Evolutionary conservation across 2,797 vertebrate genomes (phyloP).

Genomic region (Apogon hyalosoma): DNA sequence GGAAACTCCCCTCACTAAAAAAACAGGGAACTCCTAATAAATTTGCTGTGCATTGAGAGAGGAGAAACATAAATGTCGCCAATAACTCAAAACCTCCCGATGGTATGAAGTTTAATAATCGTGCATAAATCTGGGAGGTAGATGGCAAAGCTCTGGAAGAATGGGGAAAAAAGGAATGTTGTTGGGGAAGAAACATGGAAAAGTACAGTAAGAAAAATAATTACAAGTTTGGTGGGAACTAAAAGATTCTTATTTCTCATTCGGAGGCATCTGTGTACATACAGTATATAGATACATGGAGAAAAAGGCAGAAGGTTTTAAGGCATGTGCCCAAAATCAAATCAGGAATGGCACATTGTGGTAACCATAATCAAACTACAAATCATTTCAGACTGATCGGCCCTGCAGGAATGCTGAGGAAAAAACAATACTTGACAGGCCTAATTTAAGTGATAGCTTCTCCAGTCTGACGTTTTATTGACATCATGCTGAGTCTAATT

Average conservation of each 20-base stretch:
- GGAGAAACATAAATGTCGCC: conserved; percentile 67
- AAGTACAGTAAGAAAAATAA: conserved; percentile 45
- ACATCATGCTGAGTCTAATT: conserved; percentile 84
- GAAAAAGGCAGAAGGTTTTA: conserved; percentile 8
- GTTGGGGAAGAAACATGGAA: conserved; percentile 46
- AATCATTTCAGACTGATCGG: conserved; percentile 71
- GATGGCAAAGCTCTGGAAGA: conserved; percentile 50
- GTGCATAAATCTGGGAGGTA: conserved; percentile 59
- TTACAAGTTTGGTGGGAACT: conserved; percentile 37
- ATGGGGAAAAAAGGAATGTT: conserved; percentile 42
- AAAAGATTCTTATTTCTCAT: conserved; percentile 31
- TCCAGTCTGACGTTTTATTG: conserved; percentile 83
- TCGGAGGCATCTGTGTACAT: conserved; percentile 16
- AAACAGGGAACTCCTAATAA: conserved; percentile 68
- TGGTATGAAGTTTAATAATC: conserved; percentile 58
- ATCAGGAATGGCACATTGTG: conserved; percentile 77
- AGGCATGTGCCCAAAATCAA: conserved; percentile 62
- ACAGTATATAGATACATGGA: not conserved
- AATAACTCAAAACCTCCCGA: conserved; percentile 59
- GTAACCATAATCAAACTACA: conserved; percentile 81
- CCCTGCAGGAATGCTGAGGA: conserved; percentile 68
- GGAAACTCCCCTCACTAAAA: conserved; percentile 67
- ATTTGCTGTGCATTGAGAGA: conserved; percentile 57
- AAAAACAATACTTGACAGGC: conserved; percentile 79
- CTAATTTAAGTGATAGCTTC: conserved; percentile 80